Conservation (phyloP, 2,888 invertebrate species). For the Scotopteryx bipunctaria region DNA sequence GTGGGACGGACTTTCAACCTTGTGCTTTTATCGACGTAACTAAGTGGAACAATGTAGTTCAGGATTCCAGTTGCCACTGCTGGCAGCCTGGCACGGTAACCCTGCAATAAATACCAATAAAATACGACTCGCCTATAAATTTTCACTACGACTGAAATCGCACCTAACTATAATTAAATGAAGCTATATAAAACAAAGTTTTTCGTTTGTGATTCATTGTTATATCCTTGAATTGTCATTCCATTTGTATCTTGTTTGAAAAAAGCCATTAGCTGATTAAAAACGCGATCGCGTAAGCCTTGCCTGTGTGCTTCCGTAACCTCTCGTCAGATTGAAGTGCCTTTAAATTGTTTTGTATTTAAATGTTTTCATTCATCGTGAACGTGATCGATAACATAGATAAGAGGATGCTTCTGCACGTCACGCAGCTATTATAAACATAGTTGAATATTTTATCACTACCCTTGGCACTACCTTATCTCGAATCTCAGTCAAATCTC, state of each 20-base stretch:
- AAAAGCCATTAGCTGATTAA: slow-evolving; percentile 22
- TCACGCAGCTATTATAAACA: neutral
- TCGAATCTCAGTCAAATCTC: slow-evolving; percentile 16
- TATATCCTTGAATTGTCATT: slow-evolving; percentile 9
- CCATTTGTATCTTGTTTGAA: slow-evolving; percentile 14
- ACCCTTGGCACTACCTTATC: slow-evolving; percentile 11
- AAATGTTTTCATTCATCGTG: neutral
- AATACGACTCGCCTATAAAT: slow-evolving; percentile 30
- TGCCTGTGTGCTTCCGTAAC: slow-evolving; percentile 13
- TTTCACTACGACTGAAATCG: slow-evolving; percentile 28
- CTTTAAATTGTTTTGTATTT: slow-evolving; percentile 17
- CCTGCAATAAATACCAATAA: slow-evolving; percentile 35
- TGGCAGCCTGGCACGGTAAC: slow-evolving; percentile 19
- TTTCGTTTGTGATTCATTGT: slow-evolving; percentile 8
- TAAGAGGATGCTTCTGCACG: slow-evolving; percentile 3
- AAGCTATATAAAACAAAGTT: slow-evolving; percentile 14
- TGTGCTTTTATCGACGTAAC: slow-evolving; percentile 31
- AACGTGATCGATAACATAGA: slow-evolving; percentile 14
- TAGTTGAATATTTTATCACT: slow-evolving; percentile 8
- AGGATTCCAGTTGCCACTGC: slow-evolving; percentile 7
- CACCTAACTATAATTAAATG: slow-evolving; percentile 20
- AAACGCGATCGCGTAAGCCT: slow-evolving; percentile 6
- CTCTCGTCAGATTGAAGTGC: slow-evolving; percentile 8
- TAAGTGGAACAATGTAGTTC: slow-evolving; percentile 21
- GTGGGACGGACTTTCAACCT: slow-evolving; percentile 31